Evolutionary conservation across 1,140 invertebrate genomes (phyloP), one percentile per base, ranked within the genome.

Genomic region (Diuraphis noxia): DNA sequence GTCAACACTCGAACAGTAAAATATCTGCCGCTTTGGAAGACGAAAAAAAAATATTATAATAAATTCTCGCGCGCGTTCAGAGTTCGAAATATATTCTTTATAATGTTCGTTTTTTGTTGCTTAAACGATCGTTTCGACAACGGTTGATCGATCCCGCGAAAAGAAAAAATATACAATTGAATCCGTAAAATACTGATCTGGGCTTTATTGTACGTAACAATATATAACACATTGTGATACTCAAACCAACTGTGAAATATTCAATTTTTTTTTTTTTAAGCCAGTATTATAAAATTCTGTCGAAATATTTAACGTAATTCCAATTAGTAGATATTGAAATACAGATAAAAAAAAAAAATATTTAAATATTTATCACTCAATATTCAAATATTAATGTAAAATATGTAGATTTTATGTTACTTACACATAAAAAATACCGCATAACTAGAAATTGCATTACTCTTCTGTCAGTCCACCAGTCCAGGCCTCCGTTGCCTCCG

Each of bases 161-260:
- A 38, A 38, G 85, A 38, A 36, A 38, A 4, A 23, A 87, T 38
- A 36, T 10, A 87, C 85, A 56, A 86, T 86, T 30, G 43, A 49
- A 9, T 52, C 41, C 34, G n/a, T 30, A 49, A 86, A 40, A 49
- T 52, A 36, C 23, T 84, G 82, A 36, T 23, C 49, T 38, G 19
- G 17, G 6, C 41, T 41, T 17, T 10, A 81, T 81, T 81, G 36
- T 81, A 52, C 13, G 23, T 38, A 25, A 30, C 1, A 30, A 21
- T 25, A 38, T 30, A 77, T 36, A n/a, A 63, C 13, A n/a, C 19
- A 36, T 77, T 77, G 23, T 85, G 21, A 7, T 52, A 56, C 34
- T 38, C 85, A 87, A 87, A 87, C 85, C 34, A 25, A 6, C 46
- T 49, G 34, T 87, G 85, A 87, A 56, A 87, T 38, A 30, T 43